Base-by-base conservation (phyloP, 2,888 invertebrate genomes). In the Cryptophagus acutangulus region DNA sequence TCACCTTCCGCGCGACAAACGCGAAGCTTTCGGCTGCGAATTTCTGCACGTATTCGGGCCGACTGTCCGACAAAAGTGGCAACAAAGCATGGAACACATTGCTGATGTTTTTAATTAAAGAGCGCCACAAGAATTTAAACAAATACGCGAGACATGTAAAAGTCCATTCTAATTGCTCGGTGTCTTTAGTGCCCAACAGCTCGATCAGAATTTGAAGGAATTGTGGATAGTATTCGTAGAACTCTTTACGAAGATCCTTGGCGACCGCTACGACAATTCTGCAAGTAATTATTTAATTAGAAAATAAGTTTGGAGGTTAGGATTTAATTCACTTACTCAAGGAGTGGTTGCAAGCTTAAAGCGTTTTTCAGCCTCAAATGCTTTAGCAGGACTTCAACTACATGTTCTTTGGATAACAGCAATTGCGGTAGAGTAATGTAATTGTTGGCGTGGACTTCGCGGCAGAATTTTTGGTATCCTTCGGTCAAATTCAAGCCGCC, bases 1-100 rank as follows among this genome's bases (percentile, higher is more conserved):
- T 83, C 8, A 90, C 82, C 74, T 91, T 91, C 49, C 95, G 75
- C 2, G 92, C 87, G 1, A 97, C 84, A 74, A 92, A 96, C 1
- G 95, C 87, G 74, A 96, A 95, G 68, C 93, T 89, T 71, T 96
- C 94, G 0, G 93, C 91, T 2, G 95, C 93, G 77, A 96, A 97
- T 60, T 86, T 86, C 52, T 87, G 84, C 14, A 96, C 82, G 62
- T 93, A 91, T 46, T 80, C 79, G 15, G 89, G 87, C 57, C 83
- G 81, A n/a, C 74, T 72, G 36, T 83, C 82, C 53, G 84, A 83
- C 24, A 95, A 67, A 3, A 95, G 70, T 0, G 90, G 88, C 20
- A 88, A 65, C 5, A 89, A 75, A 33, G 78, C 74, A 49, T 78
- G 78, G 48, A 89, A 79, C 0, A 92, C 80, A 9, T 75, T 72